phyloP scores from a whole-genome alignment of 2,888 invertebrate species.

The Rhorus exstirpatorius region DNA sequence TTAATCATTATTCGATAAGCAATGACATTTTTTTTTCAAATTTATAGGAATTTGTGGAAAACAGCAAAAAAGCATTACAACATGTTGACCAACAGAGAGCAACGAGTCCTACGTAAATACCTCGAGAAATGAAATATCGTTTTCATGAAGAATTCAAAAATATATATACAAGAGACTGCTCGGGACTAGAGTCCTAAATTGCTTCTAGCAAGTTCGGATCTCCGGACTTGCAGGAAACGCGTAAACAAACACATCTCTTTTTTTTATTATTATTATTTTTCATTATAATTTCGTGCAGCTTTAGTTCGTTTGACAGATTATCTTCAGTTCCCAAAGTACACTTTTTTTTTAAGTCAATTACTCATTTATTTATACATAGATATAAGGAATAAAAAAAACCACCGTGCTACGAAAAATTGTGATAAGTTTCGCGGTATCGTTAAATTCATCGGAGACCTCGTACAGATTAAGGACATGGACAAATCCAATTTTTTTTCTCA shows the following conservation, averaged over 20 bases:
- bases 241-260: slow-evolving; percentile 12
- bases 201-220: slow-evolving; percentile 14
- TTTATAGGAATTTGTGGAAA: slow-evolving; percentile 88
- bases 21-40: background rate
- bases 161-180: slow-evolving; percentile 40
- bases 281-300: slow-evolving; percentile 30
- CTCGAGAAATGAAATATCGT: slow-evolving; percentile 3
- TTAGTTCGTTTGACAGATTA: slow-evolving; percentile 29
- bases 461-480: slow-evolving; percentile 21
- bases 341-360: slow-evolving; percentile 16
- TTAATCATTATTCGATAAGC: background rate
- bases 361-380: slow-evolving; percentile 37
- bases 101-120: slow-evolving; percentile 62
- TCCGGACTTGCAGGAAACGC: background rate
- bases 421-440: slow-evolving; percentile 36
- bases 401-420: slow-evolving; percentile 11
- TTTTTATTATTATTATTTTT: slow-evolving; percentile 27
- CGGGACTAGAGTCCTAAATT: slow-evolving; percentile 37
- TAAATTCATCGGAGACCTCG: slow-evolving; percentile 13
- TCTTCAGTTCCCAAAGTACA: slow-evolving; percentile 40
- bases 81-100: slow-evolving; percentile 72
- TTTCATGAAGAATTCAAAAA: slow-evolving; percentile 24
- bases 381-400: background rate
- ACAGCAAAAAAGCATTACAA: slow-evolving; percentile 87
- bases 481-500: slow-evolving; percentile 1